Conservation (phyloP, 2,888 invertebrate genomes). For the Atethmia centrago region DNA sequence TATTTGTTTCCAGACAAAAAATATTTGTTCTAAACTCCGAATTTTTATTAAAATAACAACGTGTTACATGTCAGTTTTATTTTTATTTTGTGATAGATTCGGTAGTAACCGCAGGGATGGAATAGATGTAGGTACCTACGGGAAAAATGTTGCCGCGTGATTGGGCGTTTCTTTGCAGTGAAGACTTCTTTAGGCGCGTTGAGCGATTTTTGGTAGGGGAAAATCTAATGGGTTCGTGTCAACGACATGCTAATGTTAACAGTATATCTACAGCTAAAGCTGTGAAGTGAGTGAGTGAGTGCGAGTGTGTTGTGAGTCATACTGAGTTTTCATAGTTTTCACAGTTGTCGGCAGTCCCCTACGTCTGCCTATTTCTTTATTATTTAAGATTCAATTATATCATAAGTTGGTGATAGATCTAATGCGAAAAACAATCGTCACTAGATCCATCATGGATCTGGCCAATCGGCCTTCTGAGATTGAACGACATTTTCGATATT, state of each 20-base stretch:
- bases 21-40: conserved; percentile 16
- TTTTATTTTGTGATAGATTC: conserved; percentile 30
- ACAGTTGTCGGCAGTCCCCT: no score
- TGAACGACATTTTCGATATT: no score
- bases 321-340: no score
- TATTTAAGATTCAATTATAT: no score
- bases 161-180: neutral
- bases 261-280: no score
- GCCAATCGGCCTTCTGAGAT: no score
- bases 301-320: no score
- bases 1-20: conserved; percentile 42
- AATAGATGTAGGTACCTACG: neutral
- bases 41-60: conserved; percentile 49
- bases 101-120: neutral
- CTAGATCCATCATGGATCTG: no score
- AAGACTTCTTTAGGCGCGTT: neutral
- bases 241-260: neutral
- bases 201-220: neutral
- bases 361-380: no score
- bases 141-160: neutral
- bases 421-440: no score
- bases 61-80: conserved; percentile 24
- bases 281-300: no score
- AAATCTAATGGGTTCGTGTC: neutral
- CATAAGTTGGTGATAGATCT: no score